phyloP scores from a whole-genome alignment of 1,140 invertebrate species.

The Cherax destructor region DNA sequence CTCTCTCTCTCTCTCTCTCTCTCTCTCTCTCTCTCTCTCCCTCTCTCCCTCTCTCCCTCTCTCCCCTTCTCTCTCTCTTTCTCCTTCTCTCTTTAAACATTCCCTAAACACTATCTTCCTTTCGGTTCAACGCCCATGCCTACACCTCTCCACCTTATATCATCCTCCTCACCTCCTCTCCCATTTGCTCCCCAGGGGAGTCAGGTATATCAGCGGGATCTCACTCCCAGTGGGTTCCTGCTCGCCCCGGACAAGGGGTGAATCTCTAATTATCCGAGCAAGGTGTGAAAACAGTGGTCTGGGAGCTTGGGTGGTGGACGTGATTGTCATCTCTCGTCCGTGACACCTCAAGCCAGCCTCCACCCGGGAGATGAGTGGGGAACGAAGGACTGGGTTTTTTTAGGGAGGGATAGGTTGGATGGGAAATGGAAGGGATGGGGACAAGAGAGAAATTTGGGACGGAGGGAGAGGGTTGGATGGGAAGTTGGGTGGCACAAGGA shows the following conservation, averaged over 20 bases:
- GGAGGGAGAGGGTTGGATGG: not conserved
- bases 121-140: too few species aligned
- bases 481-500: not conserved
- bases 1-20: too few species aligned
- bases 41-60: too few species aligned
- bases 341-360: conserved; percentile 45
- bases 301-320: conserved; percentile 41
- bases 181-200: not conserved
- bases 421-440: not conserved
- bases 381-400: not conserved
- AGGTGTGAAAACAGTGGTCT: conserved; percentile 66
- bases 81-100: too few species aligned
- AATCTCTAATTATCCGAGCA: conserved; percentile 62
- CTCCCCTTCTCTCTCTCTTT: too few species aligned
- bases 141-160: too few species aligned
- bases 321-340: conserved; percentile 60
- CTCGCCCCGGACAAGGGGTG: conserved; percentile 57
- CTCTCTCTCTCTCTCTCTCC: too few species aligned
- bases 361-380: not conserved
- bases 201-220: conserved; percentile 17
- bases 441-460: too few species aligned
- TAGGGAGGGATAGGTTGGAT: not conserved
- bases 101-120: too few species aligned
- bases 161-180: too few species aligned
- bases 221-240: not conserved